These are phyloP conservation scores for Heliconius eleuchia DNA, from an alignment of 1,140 invertebrate genomes.

Conservation along the genomic window DNA sequence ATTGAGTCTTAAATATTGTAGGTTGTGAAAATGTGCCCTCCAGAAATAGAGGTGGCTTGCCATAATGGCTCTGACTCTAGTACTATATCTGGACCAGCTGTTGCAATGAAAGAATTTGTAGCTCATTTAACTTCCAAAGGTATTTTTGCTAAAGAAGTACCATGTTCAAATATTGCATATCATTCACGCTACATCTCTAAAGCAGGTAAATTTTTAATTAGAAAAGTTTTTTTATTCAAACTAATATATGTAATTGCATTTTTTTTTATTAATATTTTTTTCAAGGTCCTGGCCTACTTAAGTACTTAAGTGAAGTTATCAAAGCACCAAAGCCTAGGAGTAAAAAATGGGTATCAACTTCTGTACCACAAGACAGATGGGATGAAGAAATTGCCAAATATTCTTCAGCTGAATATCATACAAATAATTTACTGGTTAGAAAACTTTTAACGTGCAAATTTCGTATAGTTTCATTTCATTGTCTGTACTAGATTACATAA, in stretches of 20 bases:
- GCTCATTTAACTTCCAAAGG: slow-evolving; percentile 83
- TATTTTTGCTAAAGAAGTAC: slow-evolving; percentile 88
- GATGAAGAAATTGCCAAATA: slow-evolving; percentile 83
- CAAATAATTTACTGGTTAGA: slow-evolving; percentile 90
- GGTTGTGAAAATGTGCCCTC: slow-evolving; percentile 82
- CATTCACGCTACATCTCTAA: slow-evolving; percentile 88
- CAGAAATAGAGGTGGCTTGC: slow-evolving; percentile 87
- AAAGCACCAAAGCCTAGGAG: slow-evolving; percentile 86
- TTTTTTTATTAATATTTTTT: neutral
- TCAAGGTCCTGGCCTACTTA: slow-evolving; percentile 82
- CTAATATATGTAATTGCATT: neutral
- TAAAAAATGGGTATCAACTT: slow-evolving; percentile 92
- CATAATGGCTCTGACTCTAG: slow-evolving; percentile 88
- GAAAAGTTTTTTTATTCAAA: neutral
- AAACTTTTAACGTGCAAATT: slow-evolving; percentile 51
- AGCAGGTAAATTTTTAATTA: slow-evolving; percentile 40
- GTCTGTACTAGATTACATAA: too few species aligned
- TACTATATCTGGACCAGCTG: slow-evolving; percentile 88
- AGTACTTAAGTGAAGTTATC: slow-evolving; percentile 86
- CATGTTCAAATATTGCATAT: slow-evolving; percentile 88
- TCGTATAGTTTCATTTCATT: too few species aligned
- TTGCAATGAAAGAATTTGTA: slow-evolving; percentile 84
- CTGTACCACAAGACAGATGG: slow-evolving; percentile 89
- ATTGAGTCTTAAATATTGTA: neutral
- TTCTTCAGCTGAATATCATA: slow-evolving; percentile 94